These are phyloP conservation scores for Neodon shergylaensis DNA, from an alignment of 2,113 vertebrate species.

Conservation along the genomic window DNA sequence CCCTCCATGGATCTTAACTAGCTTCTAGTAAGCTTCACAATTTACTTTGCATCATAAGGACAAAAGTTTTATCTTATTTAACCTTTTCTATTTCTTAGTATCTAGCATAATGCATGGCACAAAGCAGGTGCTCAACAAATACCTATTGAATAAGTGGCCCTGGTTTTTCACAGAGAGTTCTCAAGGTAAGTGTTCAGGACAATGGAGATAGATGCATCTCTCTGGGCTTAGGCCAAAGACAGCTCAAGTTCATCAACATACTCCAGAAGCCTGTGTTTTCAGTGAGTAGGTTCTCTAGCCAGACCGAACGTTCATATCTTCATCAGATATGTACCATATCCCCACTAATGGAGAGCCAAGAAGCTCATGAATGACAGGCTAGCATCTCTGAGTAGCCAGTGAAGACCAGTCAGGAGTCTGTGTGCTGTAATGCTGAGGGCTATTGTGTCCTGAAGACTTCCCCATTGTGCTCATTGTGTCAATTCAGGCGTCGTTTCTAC, in stretches of 20 bases:
- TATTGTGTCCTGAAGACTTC: neutral
- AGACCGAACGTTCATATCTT: neutral
- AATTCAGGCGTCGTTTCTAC: neutral
- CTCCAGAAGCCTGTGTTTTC: neutral
- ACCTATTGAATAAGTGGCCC: neutral
- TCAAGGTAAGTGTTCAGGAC: neutral
- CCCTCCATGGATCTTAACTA: neutral
- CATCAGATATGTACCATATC: neutral
- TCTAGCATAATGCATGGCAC: neutral
- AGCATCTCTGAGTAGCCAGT: neutral
- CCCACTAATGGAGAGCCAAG: neutral
- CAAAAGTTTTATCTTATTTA: neutral
- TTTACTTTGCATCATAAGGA: neutral
- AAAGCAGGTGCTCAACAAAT: neutral
- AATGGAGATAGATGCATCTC: neutral
- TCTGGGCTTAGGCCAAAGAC: neutral
- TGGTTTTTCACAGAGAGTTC: neutral
- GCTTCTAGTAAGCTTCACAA: neutral
- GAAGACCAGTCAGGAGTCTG: neutral
- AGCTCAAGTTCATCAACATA: neutral
- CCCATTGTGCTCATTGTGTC: fast-evolving
- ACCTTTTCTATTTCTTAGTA: neutral
- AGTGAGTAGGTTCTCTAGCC: neutral
- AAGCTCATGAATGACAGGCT: neutral
- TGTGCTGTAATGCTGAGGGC: neutral